phyloP scores from a whole-genome alignment of 2,888 invertebrate genomes.

The Fragum sueziense region DNA sequence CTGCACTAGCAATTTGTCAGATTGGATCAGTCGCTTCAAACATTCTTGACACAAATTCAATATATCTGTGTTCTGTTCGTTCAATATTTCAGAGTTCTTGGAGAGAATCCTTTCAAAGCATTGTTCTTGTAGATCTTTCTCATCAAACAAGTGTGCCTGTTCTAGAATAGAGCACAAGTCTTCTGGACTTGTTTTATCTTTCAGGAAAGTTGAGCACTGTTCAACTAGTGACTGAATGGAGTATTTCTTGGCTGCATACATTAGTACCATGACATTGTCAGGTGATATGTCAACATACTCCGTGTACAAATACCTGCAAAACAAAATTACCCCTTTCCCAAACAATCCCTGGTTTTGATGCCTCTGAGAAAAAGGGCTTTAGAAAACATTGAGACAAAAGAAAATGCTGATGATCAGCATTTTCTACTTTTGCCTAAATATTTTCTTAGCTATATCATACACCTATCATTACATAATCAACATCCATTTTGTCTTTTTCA shows the following conservation, averaged over 20 bases:
- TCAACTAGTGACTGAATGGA: conserved; percentile 88
- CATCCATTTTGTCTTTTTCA: too few relatives aligned
- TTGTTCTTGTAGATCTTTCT: conserved; percentile 84
- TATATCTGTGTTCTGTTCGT: conserved; percentile 84
- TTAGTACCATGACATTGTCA: conserved; percentile 87
- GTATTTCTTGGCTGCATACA: conserved; percentile 89
- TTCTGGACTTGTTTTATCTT: conserved; percentile 86
- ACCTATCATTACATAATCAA: too few relatives aligned
- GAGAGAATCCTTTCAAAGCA: conserved; percentile 52
- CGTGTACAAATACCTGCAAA: conserved; percentile 86
- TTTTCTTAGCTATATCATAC: too few relatives aligned
- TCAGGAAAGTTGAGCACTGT: conserved; percentile 87
- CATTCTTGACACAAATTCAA: conserved; percentile 87
- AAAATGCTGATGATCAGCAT: too few relatives aligned
- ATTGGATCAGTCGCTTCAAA: conserved; percentile 86
- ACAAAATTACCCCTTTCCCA: too few relatives aligned
- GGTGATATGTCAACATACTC: conserved; percentile 85
- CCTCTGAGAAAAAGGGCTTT: too few relatives aligned
- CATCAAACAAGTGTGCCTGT: conserved; percentile 71
- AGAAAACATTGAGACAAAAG: too few relatives aligned
- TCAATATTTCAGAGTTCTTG: conserved; percentile 44
- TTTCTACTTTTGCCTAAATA: too few relatives aligned
- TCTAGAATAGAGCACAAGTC: conserved; percentile 84
- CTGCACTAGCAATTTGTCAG: conserved; percentile 87
- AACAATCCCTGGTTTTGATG: too few relatives aligned